phyloP scores from a whole-genome alignment of 2,113 vertebrate genomes.

The Nycticorax nycticorax region DNA sequence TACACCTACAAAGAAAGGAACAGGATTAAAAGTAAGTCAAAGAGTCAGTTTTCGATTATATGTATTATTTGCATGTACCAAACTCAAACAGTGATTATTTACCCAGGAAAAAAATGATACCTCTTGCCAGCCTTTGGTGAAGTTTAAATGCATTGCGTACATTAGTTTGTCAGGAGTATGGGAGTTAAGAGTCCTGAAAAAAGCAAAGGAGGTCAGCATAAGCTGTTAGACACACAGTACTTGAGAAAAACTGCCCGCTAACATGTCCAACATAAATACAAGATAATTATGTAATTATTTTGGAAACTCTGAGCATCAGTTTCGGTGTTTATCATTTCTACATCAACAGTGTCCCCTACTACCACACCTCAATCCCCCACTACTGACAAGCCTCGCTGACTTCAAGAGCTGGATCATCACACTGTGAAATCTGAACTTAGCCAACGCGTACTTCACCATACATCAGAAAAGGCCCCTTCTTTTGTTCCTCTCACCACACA shows the following conservation, averaged over 20 bases:
- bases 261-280: not conserved
- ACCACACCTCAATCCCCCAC: not conserved
- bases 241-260: not conserved
- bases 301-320: not conserved
- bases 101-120: not conserved
- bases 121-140: not conserved
- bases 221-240: not conserved
- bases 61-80: not conserved
- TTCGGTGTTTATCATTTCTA: not conserved
- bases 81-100: not conserved
- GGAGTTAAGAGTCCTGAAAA: not conserved
- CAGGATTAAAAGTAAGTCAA: not conserved
- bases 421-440: not conserved
- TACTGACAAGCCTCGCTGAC: not conserved
- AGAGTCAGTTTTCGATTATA: not conserved
- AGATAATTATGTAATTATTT: not conserved
- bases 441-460: fast-evolving
- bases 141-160: not conserved
- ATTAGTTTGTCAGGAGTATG: not conserved
- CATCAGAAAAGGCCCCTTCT: not conserved
- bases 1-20: not conserved
- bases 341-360: not conserved
- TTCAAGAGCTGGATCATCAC: not conserved
- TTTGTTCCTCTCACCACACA: not conserved
- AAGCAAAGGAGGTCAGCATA: not conserved